Percentiles rank a stretch among this genome's conserved stretches.
Evolutionary conservation across 2,888 invertebrate genomes (phyloP).

Genomic region (Hofmannophila pseudospretella): DNA sequence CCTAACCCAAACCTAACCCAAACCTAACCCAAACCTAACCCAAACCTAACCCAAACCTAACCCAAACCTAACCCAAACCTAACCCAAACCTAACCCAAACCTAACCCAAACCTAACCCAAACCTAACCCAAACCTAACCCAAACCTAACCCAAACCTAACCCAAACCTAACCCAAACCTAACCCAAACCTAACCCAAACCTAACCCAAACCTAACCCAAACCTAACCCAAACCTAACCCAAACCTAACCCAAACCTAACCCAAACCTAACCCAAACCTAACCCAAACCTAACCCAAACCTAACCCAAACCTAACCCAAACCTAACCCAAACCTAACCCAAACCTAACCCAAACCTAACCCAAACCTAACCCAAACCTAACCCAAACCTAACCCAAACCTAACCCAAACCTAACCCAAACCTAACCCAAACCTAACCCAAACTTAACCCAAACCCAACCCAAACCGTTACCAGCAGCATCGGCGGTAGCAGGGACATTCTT

Average conservation of each 20-base stretch:
- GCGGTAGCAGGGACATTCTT: no score
- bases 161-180: no score
- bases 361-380: not conserved
- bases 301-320: not conserved
- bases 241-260: conserved; percentile 3
- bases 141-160: not conserved
- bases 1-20: conserved; percentile 10
- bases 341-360: not conserved
- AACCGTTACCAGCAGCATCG: no score
- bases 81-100: not conserved
- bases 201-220: conserved; percentile 6
- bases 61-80: not conserved
- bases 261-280: conserved; percentile 1
- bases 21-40: conserved; percentile 1
- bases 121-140: not conserved
- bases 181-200: no score
- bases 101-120: conserved; percentile 1
- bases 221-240: conserved; percentile 10
- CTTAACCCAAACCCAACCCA: no score
- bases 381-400: not conserved
- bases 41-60: not conserved
- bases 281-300: not conserved
- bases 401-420: conserved; percentile 1
- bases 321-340: conserved; percentile 1
- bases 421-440: not conserved